A percentile compares a stretch with the other conserved stretches of the same genome.
phyloP scores from a whole-genome alignment of 2,797 vertebrate species.

The Lacerta viridis region DNA sequence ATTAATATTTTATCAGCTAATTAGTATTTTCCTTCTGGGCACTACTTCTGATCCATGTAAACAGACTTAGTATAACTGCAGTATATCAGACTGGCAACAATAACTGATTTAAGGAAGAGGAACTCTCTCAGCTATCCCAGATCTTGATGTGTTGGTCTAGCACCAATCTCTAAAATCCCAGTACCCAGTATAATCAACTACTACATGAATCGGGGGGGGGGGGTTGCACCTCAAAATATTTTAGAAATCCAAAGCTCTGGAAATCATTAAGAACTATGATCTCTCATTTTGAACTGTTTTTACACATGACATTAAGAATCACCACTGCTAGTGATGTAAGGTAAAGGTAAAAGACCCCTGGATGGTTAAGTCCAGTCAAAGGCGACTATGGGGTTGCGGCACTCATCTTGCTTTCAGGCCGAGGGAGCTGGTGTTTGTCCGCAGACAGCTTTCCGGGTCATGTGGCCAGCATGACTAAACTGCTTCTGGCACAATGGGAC shows the following conservation, averaged over 20 bases:
- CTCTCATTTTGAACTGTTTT: background rate
- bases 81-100: background rate
- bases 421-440: too few relatives aligned
- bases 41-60: background rate
- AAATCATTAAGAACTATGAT: background rate
- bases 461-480: too few relatives aligned
- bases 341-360: too few relatives aligned
- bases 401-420: too few relatives aligned
- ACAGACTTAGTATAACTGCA: background rate
- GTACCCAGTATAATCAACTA: background rate
- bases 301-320: background rate
- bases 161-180: background rate
- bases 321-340: background rate
- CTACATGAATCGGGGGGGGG: background rate
- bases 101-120: background rate
- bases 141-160: background rate
- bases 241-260: background rate
- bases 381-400: too few relatives aligned
- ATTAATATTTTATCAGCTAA: background rate
- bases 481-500: too few relatives aligned
- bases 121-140: background rate
- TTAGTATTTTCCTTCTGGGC: slow-evolving; percentile 12
- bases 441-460: too few relatives aligned
- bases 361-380: too few relatives aligned
- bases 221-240: background rate